Base-by-base conservation (phyloP, 53 echinoderm and acorn worm species). In the Actinopyga echinites region DNA sequence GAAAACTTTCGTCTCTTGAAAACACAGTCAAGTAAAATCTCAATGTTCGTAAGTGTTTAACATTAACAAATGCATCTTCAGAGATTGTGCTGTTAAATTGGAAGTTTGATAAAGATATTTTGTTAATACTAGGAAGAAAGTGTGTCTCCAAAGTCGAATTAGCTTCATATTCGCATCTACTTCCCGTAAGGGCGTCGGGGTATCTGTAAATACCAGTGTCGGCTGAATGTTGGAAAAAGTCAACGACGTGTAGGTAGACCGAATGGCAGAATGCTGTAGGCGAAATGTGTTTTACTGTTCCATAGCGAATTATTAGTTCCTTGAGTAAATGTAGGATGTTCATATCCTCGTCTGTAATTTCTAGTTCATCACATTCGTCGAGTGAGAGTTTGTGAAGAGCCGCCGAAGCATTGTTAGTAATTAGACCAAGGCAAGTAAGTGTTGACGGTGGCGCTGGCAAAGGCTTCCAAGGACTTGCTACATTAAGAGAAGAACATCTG, bases 261-360 rank as follows among this genome's bases (percentile, higher is more conserved):
- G 28, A 8, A 42, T 17, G 15, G 28, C 75, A 75, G 43, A 75
- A 45, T 13, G 75, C 75, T 42, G 43, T 23, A 22, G 49, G 75
- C 4, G 75, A 42, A 19, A 75, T 75, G 43, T 75, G 22, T 28
- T 49, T 45, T 12, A 75, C 12, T 9, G 75, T 45, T 26, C 75
- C 53, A 53, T 44, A 44, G 25, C 1, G 4, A 53, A 75, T 30
- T 24, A 24, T 11, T 12, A 75, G 30, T 10, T 43, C 45, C 28
- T 36, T 17, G 25, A 75, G 75, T 23, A 52, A 42, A 8, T 24
- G 75, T 26, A 75, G 45, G 38, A 25, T 6, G 3, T 52, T 49
- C 45, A 75, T n/a, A 75, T 75, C 75, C 10, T 52, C 30, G 10
- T 75, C 75, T 5, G 44, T 9, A 24, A 75, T 53, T 28, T 75